Percentiles rank a stretch among this genome's conserved stretches.
These are phyloP conservation scores for Ceyx melanurus DNA, from an alignment of 2,113 vertebrate species.

Conservation along the genomic window DNA sequence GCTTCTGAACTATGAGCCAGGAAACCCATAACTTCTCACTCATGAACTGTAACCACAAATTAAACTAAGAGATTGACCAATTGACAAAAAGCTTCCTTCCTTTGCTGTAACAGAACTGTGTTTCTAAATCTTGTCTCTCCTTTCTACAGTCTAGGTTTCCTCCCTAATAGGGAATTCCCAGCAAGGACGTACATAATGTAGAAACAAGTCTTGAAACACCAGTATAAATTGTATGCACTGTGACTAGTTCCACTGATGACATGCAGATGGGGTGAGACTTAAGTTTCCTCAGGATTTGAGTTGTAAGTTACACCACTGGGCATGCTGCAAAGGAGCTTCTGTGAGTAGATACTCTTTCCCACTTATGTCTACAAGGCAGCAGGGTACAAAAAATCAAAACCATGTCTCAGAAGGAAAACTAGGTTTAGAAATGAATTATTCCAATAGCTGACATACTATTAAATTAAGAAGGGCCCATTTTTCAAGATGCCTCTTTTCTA, in stretches of 20 bases:
- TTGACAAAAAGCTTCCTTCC: background rate
- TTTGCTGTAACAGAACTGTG: background rate
- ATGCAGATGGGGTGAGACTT: background rate
- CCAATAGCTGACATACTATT: background rate
- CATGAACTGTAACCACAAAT: background rate
- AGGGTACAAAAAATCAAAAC: background rate
- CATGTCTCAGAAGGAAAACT: background rate
- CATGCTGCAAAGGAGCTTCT: background rate
- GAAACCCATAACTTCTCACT: too few relatives aligned
- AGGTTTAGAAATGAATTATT: constrained; percentile 2
- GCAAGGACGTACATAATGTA: rapidly evolving
- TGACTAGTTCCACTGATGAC: background rate
- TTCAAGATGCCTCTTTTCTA: background rate
- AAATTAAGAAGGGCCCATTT: background rate
- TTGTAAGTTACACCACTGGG: background rate
- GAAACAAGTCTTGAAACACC: background rate
- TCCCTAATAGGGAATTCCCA: background rate
- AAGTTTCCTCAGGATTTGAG: background rate
- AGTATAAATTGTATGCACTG: background rate
- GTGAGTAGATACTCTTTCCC: background rate
- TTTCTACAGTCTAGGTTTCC: background rate
- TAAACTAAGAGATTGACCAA: background rate
- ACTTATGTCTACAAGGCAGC: background rate
- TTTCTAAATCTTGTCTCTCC: background rate
- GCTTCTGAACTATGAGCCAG: too few relatives aligned